Percentiles rank a stretch among this genome's conserved stretches.
Conservation (phyloP, 2,797 vertebrate genomes). For the Triplophysa yarkandensis region DNA sequence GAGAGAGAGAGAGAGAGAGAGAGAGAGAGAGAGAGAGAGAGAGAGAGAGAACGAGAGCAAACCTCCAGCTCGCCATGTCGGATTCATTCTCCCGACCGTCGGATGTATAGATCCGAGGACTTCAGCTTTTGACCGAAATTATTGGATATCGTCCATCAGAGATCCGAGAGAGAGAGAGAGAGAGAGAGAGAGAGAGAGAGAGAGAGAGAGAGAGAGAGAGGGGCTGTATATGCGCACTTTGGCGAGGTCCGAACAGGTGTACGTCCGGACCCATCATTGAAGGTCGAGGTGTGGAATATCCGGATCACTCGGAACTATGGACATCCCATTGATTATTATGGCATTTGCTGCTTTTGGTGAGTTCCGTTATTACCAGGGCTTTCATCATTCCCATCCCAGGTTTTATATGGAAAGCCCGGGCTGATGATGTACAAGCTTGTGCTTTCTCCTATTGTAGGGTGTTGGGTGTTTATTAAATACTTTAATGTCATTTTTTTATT, state of each 20-base stretch:
- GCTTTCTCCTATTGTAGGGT: background rate
- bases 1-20: too few species aligned
- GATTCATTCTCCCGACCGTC: constrained; percentile 8
- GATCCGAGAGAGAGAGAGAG: too few species aligned
- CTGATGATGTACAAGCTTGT: background rate
- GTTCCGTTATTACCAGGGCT: constrained; percentile 50
- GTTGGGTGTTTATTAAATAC: background rate
- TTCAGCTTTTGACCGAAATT: background rate
- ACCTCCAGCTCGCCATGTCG: background rate
- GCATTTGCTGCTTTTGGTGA: constrained; percentile 74
- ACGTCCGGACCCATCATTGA: constrained; percentile 3
- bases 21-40: too few species aligned
- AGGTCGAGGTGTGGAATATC: background rate
- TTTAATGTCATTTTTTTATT: constrained; percentile 7
- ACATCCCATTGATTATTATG: constrained; percentile 71
- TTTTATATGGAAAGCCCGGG: background rate
- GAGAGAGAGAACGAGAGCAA: too few species aligned
- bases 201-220: too few species aligned
- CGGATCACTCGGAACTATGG: constrained; percentile 68
- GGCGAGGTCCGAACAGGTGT: constrained; percentile 39
- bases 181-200: too few species aligned
- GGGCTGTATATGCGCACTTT: constrained; percentile 16
- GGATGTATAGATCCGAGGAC: constrained; percentile 13
- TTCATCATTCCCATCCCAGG: background rate
- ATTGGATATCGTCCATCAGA: too few species aligned